phyloP scores from a whole-genome alignment of 2,888 invertebrate genomes.

The Pseudoips prasinana region DNA sequence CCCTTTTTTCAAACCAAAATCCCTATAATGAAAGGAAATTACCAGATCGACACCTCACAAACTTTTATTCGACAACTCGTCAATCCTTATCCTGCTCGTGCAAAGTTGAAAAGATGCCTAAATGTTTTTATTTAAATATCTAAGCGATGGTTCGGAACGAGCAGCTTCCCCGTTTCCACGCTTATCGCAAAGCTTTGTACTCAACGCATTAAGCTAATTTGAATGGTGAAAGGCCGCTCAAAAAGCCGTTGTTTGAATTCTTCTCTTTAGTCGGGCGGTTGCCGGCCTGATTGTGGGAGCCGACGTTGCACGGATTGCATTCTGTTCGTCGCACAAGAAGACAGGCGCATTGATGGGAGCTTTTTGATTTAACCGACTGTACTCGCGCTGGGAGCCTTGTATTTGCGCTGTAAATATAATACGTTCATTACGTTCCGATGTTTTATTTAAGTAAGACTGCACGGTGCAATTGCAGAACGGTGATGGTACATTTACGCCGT shows the following conservation, averaged over 20 bases:
- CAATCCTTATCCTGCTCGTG: too few species aligned
- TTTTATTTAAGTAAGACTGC: conserved; percentile 36
- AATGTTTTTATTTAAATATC: conserved; percentile 55
- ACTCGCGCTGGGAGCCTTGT: conserved; percentile 36
- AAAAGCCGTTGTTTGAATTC: conserved; percentile 77
- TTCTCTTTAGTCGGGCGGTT: conserved; percentile 65
- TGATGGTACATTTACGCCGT: conserved; percentile 30
- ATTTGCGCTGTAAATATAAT: conserved; percentile 52
- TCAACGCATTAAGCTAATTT: conserved; percentile 79
- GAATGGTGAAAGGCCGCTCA: conserved; percentile 72
- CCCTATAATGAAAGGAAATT: conserved; percentile 43
- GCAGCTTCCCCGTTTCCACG: conserved; percentile 57
- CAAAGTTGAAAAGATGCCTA: conserved; percentile 37
- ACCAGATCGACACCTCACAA: conserved; percentile 36
- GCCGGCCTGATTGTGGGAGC: conserved; percentile 69
- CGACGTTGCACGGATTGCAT: conserved; percentile 64
- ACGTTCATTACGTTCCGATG: conserved; percentile 43
- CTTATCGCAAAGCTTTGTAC: conserved; percentile 77
- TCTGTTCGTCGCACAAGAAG: conserved; percentile 66
- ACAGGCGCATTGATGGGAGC: conserved; percentile 64
- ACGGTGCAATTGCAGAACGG: conserved; percentile 32
- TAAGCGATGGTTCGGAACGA: conserved; percentile 49
- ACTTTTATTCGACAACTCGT: conserved; percentile 28
- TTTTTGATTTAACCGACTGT: conserved; percentile 59
- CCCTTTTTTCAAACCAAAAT: conserved; percentile 52